Evolutionary conservation across 2,888 invertebrate species (phyloP).

Genomic region (Mactromeris polynyma): DNA sequence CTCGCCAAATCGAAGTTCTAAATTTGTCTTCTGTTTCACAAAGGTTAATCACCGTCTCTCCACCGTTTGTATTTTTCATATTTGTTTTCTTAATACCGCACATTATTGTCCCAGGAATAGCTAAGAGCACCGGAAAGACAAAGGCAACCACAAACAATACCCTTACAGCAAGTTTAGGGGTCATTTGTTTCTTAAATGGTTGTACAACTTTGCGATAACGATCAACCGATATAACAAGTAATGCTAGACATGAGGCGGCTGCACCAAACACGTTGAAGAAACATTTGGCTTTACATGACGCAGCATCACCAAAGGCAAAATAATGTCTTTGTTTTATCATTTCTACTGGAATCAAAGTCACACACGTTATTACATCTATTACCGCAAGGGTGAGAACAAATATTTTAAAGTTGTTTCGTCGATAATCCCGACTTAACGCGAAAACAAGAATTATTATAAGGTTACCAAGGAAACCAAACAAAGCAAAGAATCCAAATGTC

Average conservation of each 20-base stretch:
- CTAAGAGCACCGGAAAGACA: constrained; percentile 28
- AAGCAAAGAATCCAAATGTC: constrained; percentile 38
- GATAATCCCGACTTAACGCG: constrained; percentile 37
- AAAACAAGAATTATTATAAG: constrained; percentile 46
- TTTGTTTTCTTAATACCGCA: constrained; percentile 46
- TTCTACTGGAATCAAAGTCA: constrained; percentile 51
- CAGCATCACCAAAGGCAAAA: constrained; percentile 28
- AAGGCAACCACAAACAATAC: constrained; percentile 26
- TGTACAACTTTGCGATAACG: constrained; percentile 37
- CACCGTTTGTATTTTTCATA: constrained; percentile 40
- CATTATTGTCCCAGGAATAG: constrained; percentile 50
- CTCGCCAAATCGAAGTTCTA: constrained; percentile 41
- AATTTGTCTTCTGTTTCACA: constrained; percentile 48
- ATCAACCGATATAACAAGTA: constrained; percentile 49
- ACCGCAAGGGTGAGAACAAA: constrained; percentile 46
- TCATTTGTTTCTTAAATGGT: constrained; percentile 47
- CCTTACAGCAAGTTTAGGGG: constrained; percentile 28
- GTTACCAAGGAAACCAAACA: constrained; percentile 47
- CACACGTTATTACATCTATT: constrained; percentile 49
- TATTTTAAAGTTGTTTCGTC: constrained; percentile 52
- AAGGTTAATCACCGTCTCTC: constrained; percentile 45
- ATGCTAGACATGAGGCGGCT: constrained; percentile 37
- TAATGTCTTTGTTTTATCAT: constrained; percentile 48
- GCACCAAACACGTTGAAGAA: constrained; percentile 55
- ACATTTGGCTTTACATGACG: constrained; percentile 52